Base-by-base conservation (phyloP, 2,113 vertebrate species). In the Semicossyphus pulcher region DNA sequence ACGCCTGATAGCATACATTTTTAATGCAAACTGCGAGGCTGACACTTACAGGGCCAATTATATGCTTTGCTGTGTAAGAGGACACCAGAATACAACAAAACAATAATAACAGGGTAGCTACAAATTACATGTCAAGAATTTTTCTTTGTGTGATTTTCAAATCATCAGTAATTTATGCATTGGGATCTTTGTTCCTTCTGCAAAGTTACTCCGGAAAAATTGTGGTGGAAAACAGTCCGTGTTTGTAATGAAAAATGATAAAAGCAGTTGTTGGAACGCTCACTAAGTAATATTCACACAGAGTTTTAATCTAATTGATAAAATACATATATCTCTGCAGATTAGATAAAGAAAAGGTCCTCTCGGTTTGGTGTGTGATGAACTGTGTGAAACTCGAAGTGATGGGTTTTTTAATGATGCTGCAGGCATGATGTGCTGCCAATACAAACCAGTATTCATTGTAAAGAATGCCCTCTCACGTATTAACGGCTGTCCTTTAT, bases 11-110 rank as follows among this genome's bases (percentile, higher is more conserved):
- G 61, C 37, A 72, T 70, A 26, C 14, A 42, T 51, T 44, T 21
- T 81, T 15, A 63, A 76, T 58, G 37, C 32, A 57, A 25, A 42
- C 10, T 39, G n/a, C 23, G 54, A 25, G 15, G 39, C 32, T 47
- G 25, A 57, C 66, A 29, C 37, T 62, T 68, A 57, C 23, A 58
- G 41, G 28, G 73, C 67, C 48, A 77, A 77, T 66, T 72, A 71
- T 9, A 62, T 21, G 18, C 18, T 51, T 20, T 0, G 1, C 45
- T 37, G 7, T 41, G 21, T 34, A 32, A 68, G 7, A 63, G 39
- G 29, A 53, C 8, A 48, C 8, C 15, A 56, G 21, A 34, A 61
- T 28, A 29, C 23, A 39, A 72, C 21, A 56, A 20, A 16, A 63
- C 25, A 20, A 51, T 25, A 57, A 26, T 3, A 26, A 41, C 23